Evolutionary conservation across 2,113 vertebrate genomes (phyloP), one percentile per base, ranked within the genome.

Genomic region (Girardinichthys multiradiatus): DNA sequence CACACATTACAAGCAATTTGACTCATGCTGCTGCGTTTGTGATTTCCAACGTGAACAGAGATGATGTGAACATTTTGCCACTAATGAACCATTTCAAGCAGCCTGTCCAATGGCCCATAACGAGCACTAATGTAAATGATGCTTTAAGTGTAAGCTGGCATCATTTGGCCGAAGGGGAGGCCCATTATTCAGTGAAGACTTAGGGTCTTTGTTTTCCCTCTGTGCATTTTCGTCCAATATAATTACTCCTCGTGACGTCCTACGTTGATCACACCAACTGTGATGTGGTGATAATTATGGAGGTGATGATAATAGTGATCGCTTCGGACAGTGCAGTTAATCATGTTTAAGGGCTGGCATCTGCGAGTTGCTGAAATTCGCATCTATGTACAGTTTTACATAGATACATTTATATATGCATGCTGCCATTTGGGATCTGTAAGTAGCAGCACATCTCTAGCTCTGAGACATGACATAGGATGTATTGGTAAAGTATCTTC

Each of bases 81-180:
- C 83, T 90, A 92, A 92, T 86, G 90, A 84, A 79, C 80, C 82
- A 66, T 87, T 81, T 75, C 24, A 59, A 81, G 70, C 86, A 79
- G 86, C 79, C 62, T 78, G 89, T 42, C 77, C 84, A 89, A 87
- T 78, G 85, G 86, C 76, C 85, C 78, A 59, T 74, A 89, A 86
- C 81, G 29, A 77, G 72, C 83, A n/a, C 81, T 89, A 90, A 91
- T 90, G 89, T 91, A 88, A 89, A 91, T 77, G 81, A 86, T 86
- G 88, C 88, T 92, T 89, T 87, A 86, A 87, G 86, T 88, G 69
- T 87, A 86, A 80, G 85, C 63, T 62, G 83, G 73, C 82, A 79
- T 89, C 82, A 58, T 87, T 90, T 90, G 86, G 84, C 88, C 81
- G 29, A 86, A 78, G 81, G 79, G 80, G 81, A 69, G 68, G 54